Conservation (phyloP, 2,888 invertebrate genomes). For the Temnothorax unifasciatus region DNA sequence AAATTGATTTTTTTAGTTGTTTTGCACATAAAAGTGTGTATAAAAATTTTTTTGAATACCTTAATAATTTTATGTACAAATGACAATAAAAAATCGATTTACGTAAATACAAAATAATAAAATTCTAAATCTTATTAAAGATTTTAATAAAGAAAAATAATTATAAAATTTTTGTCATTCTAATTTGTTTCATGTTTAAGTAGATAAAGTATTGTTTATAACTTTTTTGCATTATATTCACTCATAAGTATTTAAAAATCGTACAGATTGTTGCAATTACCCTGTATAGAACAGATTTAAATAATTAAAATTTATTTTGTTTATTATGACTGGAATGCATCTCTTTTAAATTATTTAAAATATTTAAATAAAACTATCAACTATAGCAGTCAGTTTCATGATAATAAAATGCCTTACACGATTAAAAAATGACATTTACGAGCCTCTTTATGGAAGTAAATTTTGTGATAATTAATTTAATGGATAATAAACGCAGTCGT, state of each 20-base stretch:
- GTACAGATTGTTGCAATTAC: neutral
- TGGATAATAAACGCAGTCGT: neutral
- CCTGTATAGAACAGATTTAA: neutral
- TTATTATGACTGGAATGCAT: neutral
- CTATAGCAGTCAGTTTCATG: neutral
- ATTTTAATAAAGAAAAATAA: neutral
- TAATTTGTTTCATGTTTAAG: slow-evolving; percentile 24
- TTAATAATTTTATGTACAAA: neutral
- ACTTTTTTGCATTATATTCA: neutral
- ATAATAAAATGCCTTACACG: neutral
- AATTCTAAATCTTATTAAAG: no score
- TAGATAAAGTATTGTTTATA: neutral
- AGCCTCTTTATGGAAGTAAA: neutral
- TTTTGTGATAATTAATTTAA: slow-evolving; percentile 26
- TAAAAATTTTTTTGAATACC: neutral
- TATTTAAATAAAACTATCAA: slow-evolving; percentile 12
- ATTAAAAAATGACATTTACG: neutral
- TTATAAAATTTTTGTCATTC: neutral
- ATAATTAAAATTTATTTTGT: neutral
- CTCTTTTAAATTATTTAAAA: slow-evolving; percentile 3
- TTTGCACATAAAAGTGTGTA: neutral
- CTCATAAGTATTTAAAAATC: neutral
- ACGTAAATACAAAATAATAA: no score
- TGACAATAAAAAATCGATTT: neutral
- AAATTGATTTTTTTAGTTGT: neutral